A percentile compares a stretch with the other conserved stretches of the same genome.
These are phyloP conservation scores for Pangasius larnaudii DNA, from an alignment of 2,797 vertebrate species.

Conservation along the genomic window DNA sequence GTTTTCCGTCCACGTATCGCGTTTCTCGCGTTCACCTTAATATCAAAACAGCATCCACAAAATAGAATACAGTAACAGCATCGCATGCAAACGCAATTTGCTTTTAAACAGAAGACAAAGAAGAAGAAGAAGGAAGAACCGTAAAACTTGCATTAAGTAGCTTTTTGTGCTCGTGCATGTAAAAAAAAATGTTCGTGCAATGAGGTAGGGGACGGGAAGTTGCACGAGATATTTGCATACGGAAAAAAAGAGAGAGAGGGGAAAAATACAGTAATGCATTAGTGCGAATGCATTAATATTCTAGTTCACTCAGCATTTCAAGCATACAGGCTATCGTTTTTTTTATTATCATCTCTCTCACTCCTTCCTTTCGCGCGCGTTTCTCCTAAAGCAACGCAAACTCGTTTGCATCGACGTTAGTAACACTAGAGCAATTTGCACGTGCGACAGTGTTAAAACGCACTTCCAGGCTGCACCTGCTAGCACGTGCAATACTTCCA, in stretches of 20 bases:
- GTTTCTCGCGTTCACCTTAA: conserved; percentile 50
- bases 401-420: conserved; percentile 34
- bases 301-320: background rate
- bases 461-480: background rate
- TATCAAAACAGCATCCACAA: conserved; percentile 21
- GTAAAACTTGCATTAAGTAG: conserved; percentile 67
- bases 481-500: background rate
- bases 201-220: background rate
- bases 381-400: background rate
- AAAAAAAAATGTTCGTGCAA: background rate
- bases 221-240: background rate
- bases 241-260: background rate
- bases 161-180: conserved; percentile 17
- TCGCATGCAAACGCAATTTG: background rate
- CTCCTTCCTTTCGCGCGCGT: background rate
- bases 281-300: conserved; percentile 11
- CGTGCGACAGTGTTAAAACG: background rate
- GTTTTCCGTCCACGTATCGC: conserved; percentile 32
- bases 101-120: background rate
- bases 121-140: background rate
- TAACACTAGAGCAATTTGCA: conserved; percentile 7
- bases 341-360: background rate
- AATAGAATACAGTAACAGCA: conserved; percentile 17
- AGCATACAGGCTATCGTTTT: background rate
- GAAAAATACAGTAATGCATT: background rate